Conservation (phyloP, 35 echinoderm and acorn worm species). For the Anneissia japonica region DNA sequence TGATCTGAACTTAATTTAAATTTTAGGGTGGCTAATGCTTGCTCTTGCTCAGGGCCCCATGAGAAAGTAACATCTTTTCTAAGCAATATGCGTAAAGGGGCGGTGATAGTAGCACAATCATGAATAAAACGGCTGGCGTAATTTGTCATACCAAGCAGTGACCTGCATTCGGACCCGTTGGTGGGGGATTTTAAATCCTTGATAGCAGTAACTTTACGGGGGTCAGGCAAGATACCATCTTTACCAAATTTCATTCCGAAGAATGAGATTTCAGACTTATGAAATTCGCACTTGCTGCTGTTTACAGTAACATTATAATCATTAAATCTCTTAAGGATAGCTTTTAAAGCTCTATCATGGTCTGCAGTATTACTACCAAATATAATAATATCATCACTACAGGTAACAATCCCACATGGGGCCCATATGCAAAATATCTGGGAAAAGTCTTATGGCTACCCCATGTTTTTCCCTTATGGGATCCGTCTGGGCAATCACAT, state of each 20-base stretch:
- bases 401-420: no score
- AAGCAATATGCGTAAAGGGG: background rate
- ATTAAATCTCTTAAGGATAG: background rate
- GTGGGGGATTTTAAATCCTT: background rate
- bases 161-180: background rate
- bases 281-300: background rate
- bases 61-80: background rate
- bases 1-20: conserved; percentile 5
- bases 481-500: no score
- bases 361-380: background rate
- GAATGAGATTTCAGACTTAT: background rate
- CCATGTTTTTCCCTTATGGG: no score
- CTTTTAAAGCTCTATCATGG: background rate
- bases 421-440: no score
- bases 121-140: background rate
- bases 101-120: background rate
- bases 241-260: background rate
- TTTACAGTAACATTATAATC: background rate
- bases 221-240: background rate
- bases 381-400: background rate
- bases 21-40: conserved; percentile 50
- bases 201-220: background rate
- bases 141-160: background rate
- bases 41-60: conserved; percentile 20
- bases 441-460: no score